Evolutionary conservation across 2,888 invertebrate genomes (phyloP).

Genomic region (Aleiodes alternator): DNA sequence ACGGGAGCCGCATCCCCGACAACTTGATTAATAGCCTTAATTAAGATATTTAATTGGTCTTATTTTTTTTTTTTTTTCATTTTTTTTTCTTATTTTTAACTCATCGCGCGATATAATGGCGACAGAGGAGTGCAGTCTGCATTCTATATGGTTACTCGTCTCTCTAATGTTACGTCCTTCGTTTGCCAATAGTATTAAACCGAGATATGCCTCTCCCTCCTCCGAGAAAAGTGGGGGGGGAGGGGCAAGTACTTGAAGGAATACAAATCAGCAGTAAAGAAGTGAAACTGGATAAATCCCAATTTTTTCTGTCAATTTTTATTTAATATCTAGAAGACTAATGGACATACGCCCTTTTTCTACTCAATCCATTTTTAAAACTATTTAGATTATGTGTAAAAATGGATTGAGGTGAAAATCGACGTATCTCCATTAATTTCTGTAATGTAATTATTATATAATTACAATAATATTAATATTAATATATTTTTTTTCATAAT

Average conservation of each 20-base stretch:
- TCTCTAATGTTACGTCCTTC: slow-evolving; percentile 2
- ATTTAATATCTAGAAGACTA: too few relatives aligned
- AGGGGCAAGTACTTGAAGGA: neutral
- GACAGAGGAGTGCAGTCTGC: slow-evolving; percentile 18
- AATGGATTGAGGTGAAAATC: too few relatives aligned
- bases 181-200: neutral
- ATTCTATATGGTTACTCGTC: slow-evolving; percentile 21
- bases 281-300: too few relatives aligned
- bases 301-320: too few relatives aligned
- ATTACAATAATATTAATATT: too few relatives aligned
- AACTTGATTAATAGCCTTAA: slow-evolving; percentile 79
- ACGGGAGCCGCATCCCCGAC: slow-evolving; percentile 75
- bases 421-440: too few relatives aligned
- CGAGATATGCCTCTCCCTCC: neutral
- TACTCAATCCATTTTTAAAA: too few relatives aligned
- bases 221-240: neutral
- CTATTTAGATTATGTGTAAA: too few relatives aligned
- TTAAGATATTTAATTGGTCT: slow-evolving; percentile 79
- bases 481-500: too few relatives aligned
- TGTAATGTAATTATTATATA: too few relatives aligned
- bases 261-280: neutral
- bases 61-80: slow-evolving; percentile 62
- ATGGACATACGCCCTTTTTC: too few relatives aligned
- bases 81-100: slow-evolving; percentile 59
- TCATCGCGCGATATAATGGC: slow-evolving; percentile 33